Conservation (phyloP, 2,888 invertebrate species). For the Hypena proboscidalis region DNA sequence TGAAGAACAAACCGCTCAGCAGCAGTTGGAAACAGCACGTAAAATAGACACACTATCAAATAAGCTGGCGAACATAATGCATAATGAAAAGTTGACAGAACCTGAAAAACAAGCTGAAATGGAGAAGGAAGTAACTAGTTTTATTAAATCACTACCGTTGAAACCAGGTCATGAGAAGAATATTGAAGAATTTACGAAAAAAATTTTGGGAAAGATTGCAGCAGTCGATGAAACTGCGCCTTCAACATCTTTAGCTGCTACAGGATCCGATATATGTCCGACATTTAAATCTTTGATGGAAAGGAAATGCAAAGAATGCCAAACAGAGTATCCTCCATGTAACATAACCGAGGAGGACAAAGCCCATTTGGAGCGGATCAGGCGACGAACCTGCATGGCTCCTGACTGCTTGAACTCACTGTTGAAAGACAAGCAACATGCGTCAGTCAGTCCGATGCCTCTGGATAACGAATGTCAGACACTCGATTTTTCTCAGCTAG, state of each 20-base stretch:
- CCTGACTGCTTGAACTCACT: slow-evolving; percentile 20
- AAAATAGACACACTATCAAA: slow-evolving; percentile 51
- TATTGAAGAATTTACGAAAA: slow-evolving; percentile 29
- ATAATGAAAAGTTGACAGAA: slow-evolving; percentile 14
- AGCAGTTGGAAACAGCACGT: slow-evolving; percentile 48
- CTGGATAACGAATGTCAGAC: slow-evolving; percentile 51
- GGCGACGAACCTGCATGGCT: slow-evolving; percentile 38
- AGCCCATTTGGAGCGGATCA: slow-evolving; percentile 51
- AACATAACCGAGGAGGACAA: slow-evolving; percentile 51
- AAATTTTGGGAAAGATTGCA: slow-evolving; percentile 46
- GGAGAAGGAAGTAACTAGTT: slow-evolving; percentile 50
- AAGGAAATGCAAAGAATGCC: neutral
- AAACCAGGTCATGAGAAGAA: slow-evolving; percentile 28
- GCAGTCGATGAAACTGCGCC: slow-evolving; percentile 42
- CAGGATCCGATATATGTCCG: slow-evolving; percentile 16
- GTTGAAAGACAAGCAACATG: slow-evolving; percentile 24
- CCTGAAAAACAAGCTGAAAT: slow-evolving; percentile 36
- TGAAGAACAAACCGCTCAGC: slow-evolving; percentile 31
- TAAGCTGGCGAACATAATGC: slow-evolving; percentile 52
- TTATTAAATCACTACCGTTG: slow-evolving; percentile 52
- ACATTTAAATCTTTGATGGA: neutral
- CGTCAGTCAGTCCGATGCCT: slow-evolving; percentile 35
- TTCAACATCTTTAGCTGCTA: slow-evolving; percentile 41
- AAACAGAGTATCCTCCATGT: slow-evolving; percentile 35
- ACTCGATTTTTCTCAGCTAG: slow-evolving; percentile 6